phyloP scores from a whole-genome alignment of 2,888 invertebrate genomes.

The Tipula vernalis region DNA sequence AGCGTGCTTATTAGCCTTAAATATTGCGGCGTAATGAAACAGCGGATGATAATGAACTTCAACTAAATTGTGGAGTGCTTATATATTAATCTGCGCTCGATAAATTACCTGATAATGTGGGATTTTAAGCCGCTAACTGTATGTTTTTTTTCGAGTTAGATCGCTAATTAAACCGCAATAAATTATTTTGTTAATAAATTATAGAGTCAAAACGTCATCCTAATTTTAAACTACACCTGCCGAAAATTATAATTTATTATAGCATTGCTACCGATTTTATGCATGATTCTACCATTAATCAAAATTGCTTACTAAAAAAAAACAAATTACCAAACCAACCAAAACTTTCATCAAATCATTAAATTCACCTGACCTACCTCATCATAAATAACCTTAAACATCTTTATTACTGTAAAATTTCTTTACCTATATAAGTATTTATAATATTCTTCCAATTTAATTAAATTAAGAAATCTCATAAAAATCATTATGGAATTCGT shows the following conservation, averaged over 20 bases:
- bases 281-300: neutral
- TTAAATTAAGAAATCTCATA: neutral
- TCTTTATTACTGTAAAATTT: neutral
- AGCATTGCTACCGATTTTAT: neutral
- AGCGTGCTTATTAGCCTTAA: no score
- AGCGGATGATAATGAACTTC: no score
- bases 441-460: neutral
- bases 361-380: neutral
- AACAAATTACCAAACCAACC: neutral
- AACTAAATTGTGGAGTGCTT: no score
- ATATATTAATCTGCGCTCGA: no score
- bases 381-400: neutral
- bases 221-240: neutral
- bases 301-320: neutral
- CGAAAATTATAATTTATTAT: neutral
- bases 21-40: no score
- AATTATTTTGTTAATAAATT: no score
- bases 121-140: no score
- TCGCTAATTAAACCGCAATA: no score
- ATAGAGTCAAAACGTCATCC: neutral
- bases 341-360: neutral
- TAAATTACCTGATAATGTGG: no score
- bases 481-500: neutral
- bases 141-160: no score
- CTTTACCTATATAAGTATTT: neutral